phyloP scores from a whole-genome alignment of 2,888 invertebrate species.

The Portevinia maculata region DNA sequence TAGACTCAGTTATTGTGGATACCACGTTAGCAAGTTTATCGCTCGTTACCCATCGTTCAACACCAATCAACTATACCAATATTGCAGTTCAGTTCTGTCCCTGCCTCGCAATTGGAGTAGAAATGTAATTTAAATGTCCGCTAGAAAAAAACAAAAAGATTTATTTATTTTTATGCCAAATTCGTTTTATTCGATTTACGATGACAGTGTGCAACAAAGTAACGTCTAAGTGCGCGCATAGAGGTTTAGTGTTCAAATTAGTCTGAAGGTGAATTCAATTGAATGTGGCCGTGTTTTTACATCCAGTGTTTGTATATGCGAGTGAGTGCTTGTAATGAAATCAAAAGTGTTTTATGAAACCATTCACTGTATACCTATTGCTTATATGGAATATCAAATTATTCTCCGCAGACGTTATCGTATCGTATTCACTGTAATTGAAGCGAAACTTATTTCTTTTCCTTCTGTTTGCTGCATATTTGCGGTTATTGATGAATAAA shows the following conservation, averaged over 20 bases:
- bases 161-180: constrained; percentile 1
- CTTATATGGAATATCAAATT: constrained; percentile 53
- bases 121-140: constrained; percentile 49
- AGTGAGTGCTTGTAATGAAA: constrained; percentile 55
- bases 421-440: constrained; percentile 58
- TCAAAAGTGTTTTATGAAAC: constrained; percentile 66
- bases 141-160: constrained; percentile 12
- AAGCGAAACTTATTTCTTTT: constrained; percentile 62
- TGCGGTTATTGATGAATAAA: constrained; percentile 72
- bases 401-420: constrained; percentile 50
- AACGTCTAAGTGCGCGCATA: constrained; percentile 23
- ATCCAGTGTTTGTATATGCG: constrained; percentile 26
- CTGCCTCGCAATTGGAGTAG: constrained; percentile 26
- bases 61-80: constrained; percentile 40
- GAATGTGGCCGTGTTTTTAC: constrained; percentile 52
- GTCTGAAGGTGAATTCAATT: constrained; percentile 70
- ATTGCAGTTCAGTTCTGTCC: constrained; percentile 8
- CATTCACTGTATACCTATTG: constrained; percentile 11
- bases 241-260: constrained; percentile 46
- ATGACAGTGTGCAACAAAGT: constrained; percentile 31
- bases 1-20: constrained; percentile 4
- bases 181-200: constrained; percentile 36
- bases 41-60: constrained; percentile 26
- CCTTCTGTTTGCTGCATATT: constrained; percentile 59
- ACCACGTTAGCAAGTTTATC: constrained; percentile 31